These are phyloP conservation scores for Acronicta leporina DNA, from an alignment of 2,888 invertebrate genomes.

Conservation along the genomic window DNA sequence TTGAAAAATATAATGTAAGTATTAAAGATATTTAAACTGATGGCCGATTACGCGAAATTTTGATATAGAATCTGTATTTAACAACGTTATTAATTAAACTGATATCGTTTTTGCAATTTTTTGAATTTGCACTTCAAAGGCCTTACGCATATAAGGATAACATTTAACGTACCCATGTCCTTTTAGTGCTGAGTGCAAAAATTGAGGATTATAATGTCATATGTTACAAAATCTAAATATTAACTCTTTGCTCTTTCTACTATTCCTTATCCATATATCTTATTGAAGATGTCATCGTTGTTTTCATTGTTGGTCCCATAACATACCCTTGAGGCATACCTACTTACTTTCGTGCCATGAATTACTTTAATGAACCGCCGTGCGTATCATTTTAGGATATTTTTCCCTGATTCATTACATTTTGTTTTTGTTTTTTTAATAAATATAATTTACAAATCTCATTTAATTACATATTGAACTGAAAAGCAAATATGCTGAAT, in stretches of 20 bases:
- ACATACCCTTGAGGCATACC: slow-evolving; percentile 11
- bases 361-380: neutral
- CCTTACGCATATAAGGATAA: slow-evolving; percentile 36
- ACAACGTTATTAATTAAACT: slow-evolving; percentile 57
- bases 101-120: slow-evolving; percentile 42
- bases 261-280: neutral
- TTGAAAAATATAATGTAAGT: slow-evolving; percentile 35
- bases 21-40: slow-evolving; percentile 49
- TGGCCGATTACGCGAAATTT: slow-evolving; percentile 42
- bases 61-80: slow-evolving; percentile 49
- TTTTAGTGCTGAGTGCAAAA: slow-evolving; percentile 14
- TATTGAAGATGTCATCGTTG: neutral
- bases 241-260: neutral
- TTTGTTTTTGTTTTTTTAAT: too few relatives aligned
- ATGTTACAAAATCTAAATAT: neutral
- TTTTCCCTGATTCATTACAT: neutral
- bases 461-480: neutral
- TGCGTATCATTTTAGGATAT: neutral
- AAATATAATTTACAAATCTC: too few relatives aligned
- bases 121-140: slow-evolving; percentile 35
- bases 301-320: neutral
- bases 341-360: neutral
- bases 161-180: slow-evolving; percentile 30
- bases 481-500: slow-evolving; percentile 12
- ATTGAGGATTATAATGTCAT: neutral